Evolutionary conservation across 2,888 invertebrate genomes (phyloP).

Genomic region (Chouioia cunea): DNA sequence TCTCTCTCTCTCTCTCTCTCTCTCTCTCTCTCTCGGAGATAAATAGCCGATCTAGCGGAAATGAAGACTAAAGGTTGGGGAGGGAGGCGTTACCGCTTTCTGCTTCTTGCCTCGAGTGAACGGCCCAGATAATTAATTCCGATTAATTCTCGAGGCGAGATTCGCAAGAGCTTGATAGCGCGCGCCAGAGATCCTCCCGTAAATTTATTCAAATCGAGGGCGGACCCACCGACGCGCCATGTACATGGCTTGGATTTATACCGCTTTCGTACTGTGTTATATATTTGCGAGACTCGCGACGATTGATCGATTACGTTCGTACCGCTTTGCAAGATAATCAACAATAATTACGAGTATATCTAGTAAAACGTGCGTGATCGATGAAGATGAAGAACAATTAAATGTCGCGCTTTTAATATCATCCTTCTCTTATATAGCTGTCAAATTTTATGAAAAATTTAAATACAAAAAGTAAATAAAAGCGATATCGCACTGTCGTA

Average conservation of each 20-base stretch:
- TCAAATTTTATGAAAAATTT: too few species aligned
- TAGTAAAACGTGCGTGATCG: background rate
- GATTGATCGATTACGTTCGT: conserved; percentile 20
- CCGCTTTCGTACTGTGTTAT: too few species aligned
- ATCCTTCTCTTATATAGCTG: too few species aligned
- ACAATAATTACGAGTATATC: conserved; percentile 5
- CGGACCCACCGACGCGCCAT: conserved; percentile 9
- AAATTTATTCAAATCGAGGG: conserved; percentile 46
- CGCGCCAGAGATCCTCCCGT: conserved; percentile 40
- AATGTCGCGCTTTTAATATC: too few species aligned
- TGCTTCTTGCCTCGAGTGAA: conserved; percentile 6
- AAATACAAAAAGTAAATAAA: too few species aligned
- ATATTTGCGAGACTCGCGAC: too few species aligned
- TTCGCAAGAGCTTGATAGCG: too few species aligned
- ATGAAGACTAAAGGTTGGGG: conserved; percentile 36
- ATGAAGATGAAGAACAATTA: too few species aligned
- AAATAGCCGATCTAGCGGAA: conserved; percentile 30
- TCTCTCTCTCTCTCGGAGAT: too few species aligned
- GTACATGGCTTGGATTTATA: conserved; percentile 10
- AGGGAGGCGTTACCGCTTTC: background rate
- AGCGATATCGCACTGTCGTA: too few species aligned
- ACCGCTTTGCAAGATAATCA: conserved; percentile 9
- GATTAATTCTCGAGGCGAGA: conserved; percentile 39
- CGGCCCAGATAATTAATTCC: conserved; percentile 43
- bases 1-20: too few species aligned